phyloP scores from a whole-genome alignment of 2,113 vertebrate species.

The Odocoileus virginianus region DNA sequence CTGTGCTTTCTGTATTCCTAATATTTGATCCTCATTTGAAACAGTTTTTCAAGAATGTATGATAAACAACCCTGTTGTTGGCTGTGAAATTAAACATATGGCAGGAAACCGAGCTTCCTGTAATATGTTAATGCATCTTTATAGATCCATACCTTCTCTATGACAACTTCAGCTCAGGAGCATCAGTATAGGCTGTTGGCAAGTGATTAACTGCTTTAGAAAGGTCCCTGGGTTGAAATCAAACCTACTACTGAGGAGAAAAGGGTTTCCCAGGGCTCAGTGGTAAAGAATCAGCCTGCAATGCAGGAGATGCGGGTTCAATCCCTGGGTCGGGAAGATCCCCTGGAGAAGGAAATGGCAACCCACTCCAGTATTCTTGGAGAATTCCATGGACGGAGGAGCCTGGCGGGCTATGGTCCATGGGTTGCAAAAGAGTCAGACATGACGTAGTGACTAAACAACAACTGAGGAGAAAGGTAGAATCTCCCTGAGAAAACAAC shows the following conservation, averaged over 20 bases:
- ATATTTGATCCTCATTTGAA: constrained; percentile 30
- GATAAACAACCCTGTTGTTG: constrained; percentile 33
- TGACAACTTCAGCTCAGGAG: not conserved
- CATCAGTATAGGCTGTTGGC: not conserved
- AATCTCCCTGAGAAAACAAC: constrained; percentile 9
- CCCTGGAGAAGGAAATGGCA: not conserved
- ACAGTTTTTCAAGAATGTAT: constrained; percentile 45
- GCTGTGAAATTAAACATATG: constrained; percentile 44
- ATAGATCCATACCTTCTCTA: not conserved
- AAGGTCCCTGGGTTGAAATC: not conserved
- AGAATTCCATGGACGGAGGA: not conserved
- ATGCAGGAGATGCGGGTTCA: not conserved
- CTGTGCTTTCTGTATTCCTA: constrained; percentile 28
- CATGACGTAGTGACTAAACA: not conserved
- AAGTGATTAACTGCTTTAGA: constrained; percentile 43
- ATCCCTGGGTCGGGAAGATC: not conserved
- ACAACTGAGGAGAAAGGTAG: not conserved
- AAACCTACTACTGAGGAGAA: not conserved
- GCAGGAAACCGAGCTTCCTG: constrained; percentile 15
- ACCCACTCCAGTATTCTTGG: not conserved
- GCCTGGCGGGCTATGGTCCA: not conserved
- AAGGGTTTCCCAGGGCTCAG: not conserved
- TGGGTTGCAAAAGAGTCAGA: not conserved
- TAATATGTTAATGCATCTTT: constrained; percentile 34
- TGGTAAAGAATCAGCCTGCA: not conserved